phyloP scores from a whole-genome alignment of 2,888 invertebrate species.

The Micropterix aruncella region DNA sequence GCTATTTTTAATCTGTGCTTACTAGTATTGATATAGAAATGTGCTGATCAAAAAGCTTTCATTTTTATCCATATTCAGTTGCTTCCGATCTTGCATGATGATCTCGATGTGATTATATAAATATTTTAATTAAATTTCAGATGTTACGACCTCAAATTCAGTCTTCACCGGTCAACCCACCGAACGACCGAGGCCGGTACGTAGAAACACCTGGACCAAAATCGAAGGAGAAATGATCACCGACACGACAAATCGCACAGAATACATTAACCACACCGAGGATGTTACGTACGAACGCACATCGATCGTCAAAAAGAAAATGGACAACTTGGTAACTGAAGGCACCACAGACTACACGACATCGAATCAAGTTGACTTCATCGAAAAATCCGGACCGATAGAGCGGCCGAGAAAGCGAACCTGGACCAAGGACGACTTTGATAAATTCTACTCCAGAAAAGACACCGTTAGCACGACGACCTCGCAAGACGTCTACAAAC shows the following conservation, averaged over 20 bases:
- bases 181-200: slow-evolving; percentile 47
- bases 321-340: slow-evolving; percentile 53
- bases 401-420: slow-evolving; percentile 49
- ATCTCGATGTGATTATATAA: too few species aligned
- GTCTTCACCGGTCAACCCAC: slow-evolving; percentile 55
- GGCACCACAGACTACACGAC: slow-evolving; percentile 54
- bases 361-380: slow-evolving; percentile 47
- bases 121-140: too few species aligned
- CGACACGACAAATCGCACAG: slow-evolving; percentile 52
- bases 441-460: slow-evolving; percentile 50
- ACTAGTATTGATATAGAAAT: too few species aligned
- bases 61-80: too few species aligned
- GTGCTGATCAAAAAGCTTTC: too few species aligned
- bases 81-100: too few species aligned
- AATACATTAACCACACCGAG: slow-evolving; percentile 49
- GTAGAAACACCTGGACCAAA: slow-evolving; percentile 67
- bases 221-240: slow-evolving; percentile 58
- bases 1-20: too few species aligned
- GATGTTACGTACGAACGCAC: slow-evolving; percentile 39
- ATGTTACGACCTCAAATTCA: slow-evolving; percentile 51
- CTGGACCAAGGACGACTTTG: slow-evolving; percentile 59
- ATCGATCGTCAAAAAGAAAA: slow-evolving; percentile 39
- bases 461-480: slow-evolving; percentile 44
- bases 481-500: slow-evolving; percentile 50
- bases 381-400: slow-evolving; percentile 40